Evolutionary conservation across 2,888 invertebrate genomes (phyloP).

Genomic region (Crioceris asparagi): DNA sequence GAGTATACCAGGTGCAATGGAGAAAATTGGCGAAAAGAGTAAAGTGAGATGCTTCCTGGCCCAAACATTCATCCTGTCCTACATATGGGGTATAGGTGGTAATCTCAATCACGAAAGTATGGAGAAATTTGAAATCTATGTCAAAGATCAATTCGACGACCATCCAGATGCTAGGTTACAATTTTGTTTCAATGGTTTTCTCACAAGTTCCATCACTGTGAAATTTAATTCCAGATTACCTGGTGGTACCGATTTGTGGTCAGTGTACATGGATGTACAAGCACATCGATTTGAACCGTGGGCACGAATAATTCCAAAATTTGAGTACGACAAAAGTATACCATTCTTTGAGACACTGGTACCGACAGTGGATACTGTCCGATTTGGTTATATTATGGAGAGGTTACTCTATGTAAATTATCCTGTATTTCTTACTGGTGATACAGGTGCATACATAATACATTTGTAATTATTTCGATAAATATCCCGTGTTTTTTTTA

Average conservation of each 20-base stretch:
- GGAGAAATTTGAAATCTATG: slow-evolving; percentile 56
- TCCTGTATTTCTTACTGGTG: slow-evolving; percentile 84
- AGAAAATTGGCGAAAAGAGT: slow-evolving; percentile 45
- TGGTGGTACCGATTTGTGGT: slow-evolving; percentile 59
- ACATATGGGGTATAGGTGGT: slow-evolving; percentile 80
- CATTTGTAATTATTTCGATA: no score
- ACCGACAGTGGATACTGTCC: slow-evolving; percentile 82
- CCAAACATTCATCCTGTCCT: slow-evolving; percentile 71
- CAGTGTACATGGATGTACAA: slow-evolving; percentile 62
- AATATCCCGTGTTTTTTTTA: slow-evolving; percentile 13
- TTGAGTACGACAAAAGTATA: slow-evolving; percentile 53
- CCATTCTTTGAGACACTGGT: slow-evolving; percentile 86
- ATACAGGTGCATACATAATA: slow-evolving; percentile 48
- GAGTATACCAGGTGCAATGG: slow-evolving; percentile 44
- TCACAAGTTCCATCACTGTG: neutral
- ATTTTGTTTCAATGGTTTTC: neutral
- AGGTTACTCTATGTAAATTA: slow-evolving; percentile 59
- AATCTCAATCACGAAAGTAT: slow-evolving; percentile 63
- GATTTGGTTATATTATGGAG: slow-evolving; percentile 73
- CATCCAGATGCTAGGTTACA: slow-evolving; percentile 52
- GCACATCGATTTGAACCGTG: slow-evolving; percentile 63
- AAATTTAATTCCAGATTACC: slow-evolving; percentile 49
- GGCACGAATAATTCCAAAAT: slow-evolving; percentile 67
- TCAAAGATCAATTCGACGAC: slow-evolving; percentile 60
- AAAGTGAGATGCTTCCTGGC: slow-evolving; percentile 54